A percentile compares a stretch with the other conserved stretches of the same genome.
These are phyloP conservation scores for Caenorhabditis sulstoni DNA, from an alignment of 2,888 invertebrate species.

Conservation along the genomic window DNA sequence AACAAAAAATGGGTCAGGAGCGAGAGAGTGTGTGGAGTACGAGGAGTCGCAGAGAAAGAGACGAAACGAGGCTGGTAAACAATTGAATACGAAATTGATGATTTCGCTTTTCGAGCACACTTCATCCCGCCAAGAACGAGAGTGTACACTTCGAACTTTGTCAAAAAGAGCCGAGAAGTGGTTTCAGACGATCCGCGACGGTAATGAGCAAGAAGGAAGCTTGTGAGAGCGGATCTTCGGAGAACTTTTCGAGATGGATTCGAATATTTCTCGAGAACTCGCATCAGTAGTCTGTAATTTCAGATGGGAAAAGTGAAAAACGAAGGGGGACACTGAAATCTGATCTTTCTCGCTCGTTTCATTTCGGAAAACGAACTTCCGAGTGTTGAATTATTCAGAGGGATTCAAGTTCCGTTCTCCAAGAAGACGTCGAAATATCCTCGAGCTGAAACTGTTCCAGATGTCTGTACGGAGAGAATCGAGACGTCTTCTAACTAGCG, in stretches of 20 bases:
- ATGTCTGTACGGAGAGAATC: too few species aligned
- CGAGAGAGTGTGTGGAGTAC: slow-evolving; percentile 20
- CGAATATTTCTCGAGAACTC: too few species aligned
- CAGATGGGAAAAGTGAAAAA: neutral
- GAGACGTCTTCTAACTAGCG: too few species aligned
- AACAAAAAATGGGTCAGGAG: slow-evolving; percentile 8
- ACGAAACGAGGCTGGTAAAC: slow-evolving; percentile 30
- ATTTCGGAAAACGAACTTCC: neutral
- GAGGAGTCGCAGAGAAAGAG: slow-evolving; percentile 19
- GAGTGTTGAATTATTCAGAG: slow-evolving; percentile 1
- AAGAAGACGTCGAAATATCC: neutral
- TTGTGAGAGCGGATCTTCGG: too few species aligned
- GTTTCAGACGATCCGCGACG: too few species aligned
- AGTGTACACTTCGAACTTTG: too few species aligned
- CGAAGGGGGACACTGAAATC: neutral
- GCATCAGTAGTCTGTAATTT: neutral
- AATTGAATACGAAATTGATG: slow-evolving; percentile 42
- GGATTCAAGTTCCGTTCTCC: neutral
- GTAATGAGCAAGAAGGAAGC: too few species aligned
- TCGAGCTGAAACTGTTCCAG: too few species aligned
- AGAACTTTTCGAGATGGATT: too few species aligned
- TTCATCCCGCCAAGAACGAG: neutral
- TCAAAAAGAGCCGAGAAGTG: too few species aligned
- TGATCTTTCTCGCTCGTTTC: neutral
- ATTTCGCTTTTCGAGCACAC: neutral